Evolutionary conservation across 2,113 vertebrate genomes (phyloP).

Genomic region (Syrmaticus mikado): DNA sequence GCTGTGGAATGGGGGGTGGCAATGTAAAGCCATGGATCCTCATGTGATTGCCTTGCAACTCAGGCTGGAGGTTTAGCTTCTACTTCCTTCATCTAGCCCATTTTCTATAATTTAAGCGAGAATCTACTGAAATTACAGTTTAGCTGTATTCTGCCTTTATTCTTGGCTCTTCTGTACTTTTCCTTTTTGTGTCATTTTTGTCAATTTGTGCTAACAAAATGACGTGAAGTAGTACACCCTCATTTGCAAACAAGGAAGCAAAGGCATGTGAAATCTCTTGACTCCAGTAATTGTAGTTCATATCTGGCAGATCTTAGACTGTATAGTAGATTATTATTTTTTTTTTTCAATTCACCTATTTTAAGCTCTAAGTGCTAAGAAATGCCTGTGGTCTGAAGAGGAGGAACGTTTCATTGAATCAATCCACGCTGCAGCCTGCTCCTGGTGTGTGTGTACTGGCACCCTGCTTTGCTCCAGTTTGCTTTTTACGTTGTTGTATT

Average conservation of each 20-base stretch:
- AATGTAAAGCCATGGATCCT: background rate
- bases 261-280: background rate
- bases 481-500: background rate
- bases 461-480: fast-evolving
- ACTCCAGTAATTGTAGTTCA: background rate
- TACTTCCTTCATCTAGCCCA: background rate
- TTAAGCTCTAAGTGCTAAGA: background rate
- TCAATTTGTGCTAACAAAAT: background rate
- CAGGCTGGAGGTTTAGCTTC: background rate
- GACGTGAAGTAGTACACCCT: background rate
- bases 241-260: background rate
- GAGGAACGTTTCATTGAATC: background rate
- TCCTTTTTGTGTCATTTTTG: background rate
- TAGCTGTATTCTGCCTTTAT: background rate
- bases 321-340: background rate
- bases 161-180: background rate
- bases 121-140: background rate
- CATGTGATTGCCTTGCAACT: background rate
- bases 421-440: background rate
- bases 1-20: background rate
- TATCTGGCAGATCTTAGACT: background rate
- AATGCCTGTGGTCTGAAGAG: background rate
- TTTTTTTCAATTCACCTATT: background rate
- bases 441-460: background rate
- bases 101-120: background rate